Percentiles rank a stretch among this genome's conserved stretches.
Conservation (phyloP, 2,113 vertebrate species). For the Pithys albifrons region DNA sequence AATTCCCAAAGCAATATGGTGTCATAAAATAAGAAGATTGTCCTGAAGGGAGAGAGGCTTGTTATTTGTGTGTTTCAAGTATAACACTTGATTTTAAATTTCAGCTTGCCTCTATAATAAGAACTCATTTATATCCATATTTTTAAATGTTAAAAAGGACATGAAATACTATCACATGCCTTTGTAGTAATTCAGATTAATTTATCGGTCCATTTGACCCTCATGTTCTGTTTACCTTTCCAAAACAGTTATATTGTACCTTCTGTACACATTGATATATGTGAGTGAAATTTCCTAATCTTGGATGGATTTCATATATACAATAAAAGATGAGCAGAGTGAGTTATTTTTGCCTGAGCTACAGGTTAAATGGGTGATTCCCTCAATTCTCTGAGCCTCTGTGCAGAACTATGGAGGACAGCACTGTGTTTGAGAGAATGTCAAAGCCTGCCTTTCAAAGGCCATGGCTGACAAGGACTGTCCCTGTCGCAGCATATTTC, state of each 20-base stretch:
- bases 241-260: neutral
- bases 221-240: neutral
- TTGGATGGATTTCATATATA: neutral
- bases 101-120: neutral
- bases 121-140: neutral
- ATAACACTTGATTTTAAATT: neutral
- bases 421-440: neutral
- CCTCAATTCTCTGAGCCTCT: neutral
- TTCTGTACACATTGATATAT: neutral
- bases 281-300: neutral
- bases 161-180: neutral
- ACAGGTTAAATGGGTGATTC: neutral
- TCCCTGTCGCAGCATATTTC: neutral
- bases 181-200: neutral
- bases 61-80: neutral
- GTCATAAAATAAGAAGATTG: neutral
- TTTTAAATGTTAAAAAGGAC: neutral
- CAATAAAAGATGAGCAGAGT: neutral
- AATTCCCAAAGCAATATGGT: neutral
- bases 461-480: neutral
- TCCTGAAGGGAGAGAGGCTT: neutral
- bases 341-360: neutral
- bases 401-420: neutral
- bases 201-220: neutral
- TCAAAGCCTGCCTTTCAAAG: neutral